Base-by-base conservation (phyloP, 2,888 invertebrate genomes). In the Pristionchus mayeri region DNA sequence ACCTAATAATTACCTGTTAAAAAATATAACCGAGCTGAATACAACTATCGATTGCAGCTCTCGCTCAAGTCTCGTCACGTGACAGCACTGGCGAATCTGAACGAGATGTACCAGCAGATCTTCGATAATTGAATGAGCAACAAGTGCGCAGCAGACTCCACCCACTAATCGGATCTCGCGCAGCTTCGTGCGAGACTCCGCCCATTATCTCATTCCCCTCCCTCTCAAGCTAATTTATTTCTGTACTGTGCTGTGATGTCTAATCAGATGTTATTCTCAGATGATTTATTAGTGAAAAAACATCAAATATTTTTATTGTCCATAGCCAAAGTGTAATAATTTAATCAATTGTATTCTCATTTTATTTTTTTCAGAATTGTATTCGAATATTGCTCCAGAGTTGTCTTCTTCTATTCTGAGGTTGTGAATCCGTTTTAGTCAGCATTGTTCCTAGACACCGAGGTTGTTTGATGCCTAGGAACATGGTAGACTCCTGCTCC, bases 101-200 rank as follows among this genome's bases (percentile, higher is more conserved):
- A 97, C 94, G 96, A 96, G 93, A 95, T 97, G 27, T 98, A 97
- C 93, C 98, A 98, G 93, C 95, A 95, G 87, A 96, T 97, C 91
- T 94, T 96, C 85, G 86, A 84, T 75, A 84, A 84, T 48, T 84
- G 24, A 84, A 24, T 21, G 40, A 34, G 50, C 13, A 50, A n/a
- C n/a, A n/a, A 76, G 30, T 40, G 48, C 76, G 48, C 76, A 27
- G 30, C 76, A 71, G 71, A 44, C 71, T 71, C 71, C 37, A 40
- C 71, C 71, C 71, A 71, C 24, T 34, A 60, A 4, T 71, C n/a
- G 71, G 40, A 71, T 50, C 40, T 50, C 76, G 48, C 13, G 76
- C 50, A 16, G 18, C 76, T n/a, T 50, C 50, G 30, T 50, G 48
- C 50, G 50, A 78, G 40, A 40, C 76, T 50, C 76, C 76, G 76